These are phyloP conservation scores for Hirtodrosophila alboralis DNA, from an alignment of 2,888 invertebrate genomes.

Conservation along the genomic window DNA sequence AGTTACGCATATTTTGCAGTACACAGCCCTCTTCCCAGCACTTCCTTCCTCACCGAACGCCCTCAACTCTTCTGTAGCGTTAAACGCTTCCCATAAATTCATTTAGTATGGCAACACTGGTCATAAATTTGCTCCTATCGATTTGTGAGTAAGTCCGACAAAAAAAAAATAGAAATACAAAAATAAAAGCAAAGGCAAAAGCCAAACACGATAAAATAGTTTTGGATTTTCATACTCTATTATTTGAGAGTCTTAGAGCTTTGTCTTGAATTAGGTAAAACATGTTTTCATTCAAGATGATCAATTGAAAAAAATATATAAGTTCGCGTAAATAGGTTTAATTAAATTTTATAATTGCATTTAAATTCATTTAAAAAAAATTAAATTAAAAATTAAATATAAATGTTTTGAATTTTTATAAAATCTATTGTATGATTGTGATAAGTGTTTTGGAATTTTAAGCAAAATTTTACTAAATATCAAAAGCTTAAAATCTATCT, in stretches of 20 bases:
- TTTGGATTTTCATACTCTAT: conserved; percentile 21
- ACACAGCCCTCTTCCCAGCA: conserved; percentile 10
- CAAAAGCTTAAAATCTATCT: too few species aligned
- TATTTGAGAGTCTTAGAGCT: background rate
- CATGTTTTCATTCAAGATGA: too few species aligned
- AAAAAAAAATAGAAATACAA: conserved; percentile 14
- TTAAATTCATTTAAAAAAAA: too few species aligned
- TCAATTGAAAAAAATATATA: too few species aligned
- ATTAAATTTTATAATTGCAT: too few species aligned
- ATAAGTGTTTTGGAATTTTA: too few species aligned
- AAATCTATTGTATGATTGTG: too few species aligned
- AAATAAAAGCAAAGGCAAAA: conserved; percentile 31
- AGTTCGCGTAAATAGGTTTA: too few species aligned
- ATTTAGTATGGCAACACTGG: conserved; percentile 74
- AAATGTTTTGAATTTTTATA: too few species aligned
- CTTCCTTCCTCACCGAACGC: background rate
- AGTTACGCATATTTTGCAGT: conserved; percentile 69
- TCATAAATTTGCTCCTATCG: conserved; percentile 71
- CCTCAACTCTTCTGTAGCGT: conserved; percentile 15
- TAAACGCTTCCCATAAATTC: conserved; percentile 74
- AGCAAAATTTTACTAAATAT: too few species aligned
- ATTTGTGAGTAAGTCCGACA: conserved; percentile 59
- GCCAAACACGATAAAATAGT: conserved; percentile 58
- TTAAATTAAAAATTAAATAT: too few species aligned
- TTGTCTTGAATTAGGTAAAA: background rate